Base-by-base conservation (phyloP, 2,797 vertebrate genomes). In the Macropus fuliginosus region DNA sequence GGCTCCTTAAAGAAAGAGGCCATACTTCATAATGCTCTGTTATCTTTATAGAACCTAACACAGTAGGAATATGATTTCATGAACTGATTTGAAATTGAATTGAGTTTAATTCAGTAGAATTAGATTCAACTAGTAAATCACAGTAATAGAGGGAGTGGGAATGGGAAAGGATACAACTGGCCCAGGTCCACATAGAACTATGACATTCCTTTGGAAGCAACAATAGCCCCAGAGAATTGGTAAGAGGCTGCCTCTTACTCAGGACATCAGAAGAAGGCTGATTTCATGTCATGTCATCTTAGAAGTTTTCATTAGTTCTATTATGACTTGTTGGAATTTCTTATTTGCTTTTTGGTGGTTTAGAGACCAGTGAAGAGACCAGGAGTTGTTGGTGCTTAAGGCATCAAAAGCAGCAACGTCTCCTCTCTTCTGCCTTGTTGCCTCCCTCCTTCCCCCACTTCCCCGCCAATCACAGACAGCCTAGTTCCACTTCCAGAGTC, bases 321-420 rank as follows among this genome's bases (percentile, higher is more conserved):
- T 87, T 87, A 81, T 27, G 27, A 27, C 2, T 87, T 81, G 31
- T 18, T 46, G 40, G 40, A 87, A 87, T 87, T 87, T 24, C 66
- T 81, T 40, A n/a, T 74, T 46, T 50, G 40, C 21, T 31, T 55
- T 92, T 87, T 9, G 31, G 74, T 52, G 21, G 29, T 90, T 91
- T 91, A 92, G 55, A 40, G 91, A 92, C 56, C 4, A 62, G 89
- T 66, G 56, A 91, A 56, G 92, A 95, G 93, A 24, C 3, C 40
- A 81, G 87, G 93, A 1, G 34, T 66, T 93, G 81, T 28, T 29
- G 54, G 54, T 52, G 40, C 87, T 62, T 52, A 40, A 94, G 18
- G n/a, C 74, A 93, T 95, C 94, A 93, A 93, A 96, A 94, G 90
- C 91, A 56, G 6, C 66, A 87, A 40, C 40, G 27, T 90, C 40